A percentile compares a stretch with the other conserved stretches of the same genome.
phyloP scores from a whole-genome alignment of 2,113 vertebrate species.

The Phylloscopus whistleri region DNA sequence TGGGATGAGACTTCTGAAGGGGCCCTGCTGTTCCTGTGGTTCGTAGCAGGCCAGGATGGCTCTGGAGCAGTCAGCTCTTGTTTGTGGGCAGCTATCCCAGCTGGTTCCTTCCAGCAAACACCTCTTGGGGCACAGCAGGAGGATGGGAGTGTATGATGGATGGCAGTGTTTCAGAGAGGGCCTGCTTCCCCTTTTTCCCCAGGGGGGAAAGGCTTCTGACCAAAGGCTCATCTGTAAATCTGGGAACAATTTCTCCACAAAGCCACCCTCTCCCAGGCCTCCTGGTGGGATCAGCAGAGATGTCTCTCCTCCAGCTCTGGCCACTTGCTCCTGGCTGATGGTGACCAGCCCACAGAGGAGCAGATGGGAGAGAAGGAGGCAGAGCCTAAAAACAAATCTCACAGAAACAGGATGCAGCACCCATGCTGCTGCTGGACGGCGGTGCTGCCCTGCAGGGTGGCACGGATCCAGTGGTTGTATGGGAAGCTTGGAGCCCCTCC shows the following conservation, averaged over 20 bases:
- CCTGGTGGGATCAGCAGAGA: not conserved
- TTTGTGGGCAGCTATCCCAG: not conserved
- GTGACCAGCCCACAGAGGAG: not conserved
- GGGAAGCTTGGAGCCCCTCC: not conserved
- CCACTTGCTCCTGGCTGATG: not conserved
- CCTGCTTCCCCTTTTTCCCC: not conserved
- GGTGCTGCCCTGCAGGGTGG: not conserved
- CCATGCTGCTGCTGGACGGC: not conserved
- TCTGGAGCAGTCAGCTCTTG: not conserved
- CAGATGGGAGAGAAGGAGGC: slow-evolving; percentile 25
- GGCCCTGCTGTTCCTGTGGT: not conserved
- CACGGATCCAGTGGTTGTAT: not conserved
- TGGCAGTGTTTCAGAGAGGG: not conserved
- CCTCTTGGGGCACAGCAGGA: not conserved
- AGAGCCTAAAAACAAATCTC: slow-evolving; percentile 29
- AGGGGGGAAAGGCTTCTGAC: no score
- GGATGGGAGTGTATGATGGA: not conserved
- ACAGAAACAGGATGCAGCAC: not conserved
- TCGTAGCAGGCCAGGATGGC: not conserved
- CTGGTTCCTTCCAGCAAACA: not conserved
- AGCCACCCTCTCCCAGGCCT: not conserved
- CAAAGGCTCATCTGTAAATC: not conserved
- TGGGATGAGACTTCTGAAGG: not conserved
- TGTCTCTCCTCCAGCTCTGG: not conserved
- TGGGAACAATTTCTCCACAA: not conserved